Evolutionary conservation across 2,888 invertebrate genomes (phyloP).

Genomic region (Eilema griseolum): DNA sequence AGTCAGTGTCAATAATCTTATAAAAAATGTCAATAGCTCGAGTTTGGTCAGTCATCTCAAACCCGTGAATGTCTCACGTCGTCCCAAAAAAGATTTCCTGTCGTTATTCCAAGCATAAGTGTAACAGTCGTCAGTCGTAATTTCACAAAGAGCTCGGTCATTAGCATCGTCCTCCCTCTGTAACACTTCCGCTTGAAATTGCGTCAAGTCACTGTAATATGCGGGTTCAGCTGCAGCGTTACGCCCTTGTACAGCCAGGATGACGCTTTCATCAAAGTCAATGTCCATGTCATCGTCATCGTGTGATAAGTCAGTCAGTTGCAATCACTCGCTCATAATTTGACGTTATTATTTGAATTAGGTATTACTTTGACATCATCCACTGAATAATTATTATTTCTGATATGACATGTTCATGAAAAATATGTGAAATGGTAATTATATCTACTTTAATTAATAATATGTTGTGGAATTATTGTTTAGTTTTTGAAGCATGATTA

Average conservation of each 20-base stretch:
- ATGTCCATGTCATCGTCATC: neutral
- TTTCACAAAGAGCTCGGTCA: neutral
- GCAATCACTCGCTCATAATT: neutral
- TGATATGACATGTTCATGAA: too few species aligned
- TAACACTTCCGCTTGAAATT: neutral
- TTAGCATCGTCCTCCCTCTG: neutral
- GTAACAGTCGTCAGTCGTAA: neutral
- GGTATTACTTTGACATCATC: too few species aligned
- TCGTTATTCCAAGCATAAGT: neutral
- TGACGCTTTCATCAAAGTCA: neutral
- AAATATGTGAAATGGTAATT: too few species aligned
- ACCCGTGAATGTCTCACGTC: conserved; percentile 1
- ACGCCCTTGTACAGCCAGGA: neutral
- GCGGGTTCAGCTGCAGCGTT: neutral
- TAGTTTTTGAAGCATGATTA: too few species aligned
- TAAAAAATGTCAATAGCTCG: neutral
- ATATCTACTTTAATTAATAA: too few species aligned
- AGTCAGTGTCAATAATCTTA: neutral
- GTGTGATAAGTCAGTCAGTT: neutral
- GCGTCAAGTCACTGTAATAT: neutral
- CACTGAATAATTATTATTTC: too few species aligned
- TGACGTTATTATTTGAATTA: too few species aligned
- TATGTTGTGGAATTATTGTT: too few species aligned
- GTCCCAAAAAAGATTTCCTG: neutral
- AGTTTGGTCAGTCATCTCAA: neutral